A percentile compares a stretch with the other conserved stretches of the same genome.
Evolutionary conservation across 2,888 invertebrate genomes (phyloP).

Genomic region (Synanthedon myopaeformis): DNA sequence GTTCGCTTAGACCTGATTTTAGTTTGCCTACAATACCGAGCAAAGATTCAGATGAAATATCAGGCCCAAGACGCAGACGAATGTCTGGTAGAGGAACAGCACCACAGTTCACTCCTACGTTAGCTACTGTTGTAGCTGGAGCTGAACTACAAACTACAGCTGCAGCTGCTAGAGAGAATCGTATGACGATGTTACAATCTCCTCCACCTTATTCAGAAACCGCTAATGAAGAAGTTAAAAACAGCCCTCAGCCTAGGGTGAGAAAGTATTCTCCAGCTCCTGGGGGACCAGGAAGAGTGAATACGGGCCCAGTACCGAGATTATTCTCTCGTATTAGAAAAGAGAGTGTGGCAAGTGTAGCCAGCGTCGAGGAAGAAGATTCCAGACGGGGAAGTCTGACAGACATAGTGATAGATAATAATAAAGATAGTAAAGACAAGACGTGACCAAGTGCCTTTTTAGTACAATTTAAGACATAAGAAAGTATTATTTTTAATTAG

Average conservation of each 20-base stretch:
- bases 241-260: slow-evolving; percentile 32
- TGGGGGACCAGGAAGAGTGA: slow-evolving; percentile 35
- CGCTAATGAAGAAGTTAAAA: slow-evolving; percentile 29
- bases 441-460: slow-evolving; percentile 46
- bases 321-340: slow-evolving; percentile 55
- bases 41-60: slow-evolving; percentile 30
- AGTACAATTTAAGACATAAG: slow-evolving; percentile 34
- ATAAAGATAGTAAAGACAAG: slow-evolving; percentile 53
- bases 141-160: slow-evolving; percentile 57
- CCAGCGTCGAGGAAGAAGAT: slow-evolving; percentile 30
- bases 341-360: slow-evolving; percentile 31
- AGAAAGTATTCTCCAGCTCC: slow-evolving; percentile 60
- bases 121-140: slow-evolving; percentile 60
- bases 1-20: slow-evolving; percentile 48
- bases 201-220: slow-evolving; percentile 58
- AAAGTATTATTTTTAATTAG: slow-evolving; percentile 4
- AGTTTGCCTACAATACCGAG: slow-evolving; percentile 27
- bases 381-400: slow-evolving; percentile 58
- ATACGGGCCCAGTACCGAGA: slow-evolving; percentile 50
- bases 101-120: slow-evolving; percentile 55
- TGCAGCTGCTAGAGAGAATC: slow-evolving; percentile 49
- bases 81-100: slow-evolving; percentile 53
- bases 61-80: slow-evolving; percentile 46
- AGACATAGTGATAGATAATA: slow-evolving; percentile 61
- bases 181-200: slow-evolving; percentile 58